Evolutionary conservation across 2,888 invertebrate genomes (phyloP).

Genomic region (Oligia strigilis): DNA sequence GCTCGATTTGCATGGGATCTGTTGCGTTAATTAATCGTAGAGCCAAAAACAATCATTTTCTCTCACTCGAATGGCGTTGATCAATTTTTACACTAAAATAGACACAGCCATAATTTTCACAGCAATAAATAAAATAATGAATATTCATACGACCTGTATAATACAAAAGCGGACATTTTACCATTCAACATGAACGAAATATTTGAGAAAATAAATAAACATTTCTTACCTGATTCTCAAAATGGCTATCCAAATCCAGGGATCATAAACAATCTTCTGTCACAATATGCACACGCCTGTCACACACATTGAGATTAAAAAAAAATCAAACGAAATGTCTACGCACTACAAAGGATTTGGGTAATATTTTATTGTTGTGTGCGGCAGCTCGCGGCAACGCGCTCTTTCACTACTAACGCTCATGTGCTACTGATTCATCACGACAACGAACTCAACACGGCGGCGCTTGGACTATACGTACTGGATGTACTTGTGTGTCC

Average conservation of each 20-base stretch:
- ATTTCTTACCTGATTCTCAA: conserved; percentile 69
- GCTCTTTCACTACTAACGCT: conserved; percentile 58
- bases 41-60: conserved; percentile 8
- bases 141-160: conserved; percentile 31
- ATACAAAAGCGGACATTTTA: conserved; percentile 34
- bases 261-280: conserved; percentile 66
- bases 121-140: conserved; percentile 32
- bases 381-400: conserved; percentile 64
- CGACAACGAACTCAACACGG: conserved; percentile 80
- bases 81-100: conserved; percentile 28
- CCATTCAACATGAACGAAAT: conserved; percentile 43
- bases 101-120: conserved; percentile 26
- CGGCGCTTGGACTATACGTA: conserved; percentile 67
- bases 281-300: conserved; percentile 71
- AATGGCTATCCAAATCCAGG: conserved; percentile 71
- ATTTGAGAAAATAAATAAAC: conserved; percentile 57
- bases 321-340: conserved; percentile 62
- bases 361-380: conserved; percentile 70
- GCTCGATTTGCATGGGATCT: not conserved
- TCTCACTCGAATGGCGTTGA: conserved; percentile 17
- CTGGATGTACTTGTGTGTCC: conserved; percentile 68
- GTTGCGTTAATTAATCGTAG: conserved; percentile 10
- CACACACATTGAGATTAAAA: conserved; percentile 68
- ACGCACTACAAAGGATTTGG: conserved; percentile 74
- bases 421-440: conserved; percentile 79